Conservation (phyloP, 2,113 vertebrate species). For the Indicator indicator region DNA sequence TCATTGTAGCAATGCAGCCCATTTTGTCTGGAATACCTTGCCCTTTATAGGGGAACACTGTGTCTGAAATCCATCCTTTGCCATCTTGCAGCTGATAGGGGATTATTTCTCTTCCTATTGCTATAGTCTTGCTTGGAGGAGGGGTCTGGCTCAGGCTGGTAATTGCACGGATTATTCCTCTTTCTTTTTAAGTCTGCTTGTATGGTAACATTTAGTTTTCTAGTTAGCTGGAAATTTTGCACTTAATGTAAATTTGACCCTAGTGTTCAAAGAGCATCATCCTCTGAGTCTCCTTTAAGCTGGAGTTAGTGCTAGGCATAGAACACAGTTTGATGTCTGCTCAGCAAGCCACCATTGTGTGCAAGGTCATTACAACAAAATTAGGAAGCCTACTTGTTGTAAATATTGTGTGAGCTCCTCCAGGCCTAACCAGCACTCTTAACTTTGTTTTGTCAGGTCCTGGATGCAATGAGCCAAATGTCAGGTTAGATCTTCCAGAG, state of each 20-base stretch:
- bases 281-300: neutral
- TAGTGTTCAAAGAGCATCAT: neutral
- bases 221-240: neutral
- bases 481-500: neutral
- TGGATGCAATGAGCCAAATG: neutral
- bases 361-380: neutral
- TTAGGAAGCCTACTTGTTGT: neutral
- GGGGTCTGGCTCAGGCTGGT: neutral
- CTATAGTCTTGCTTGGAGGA: neutral
- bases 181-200: neutral
- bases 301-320: neutral
- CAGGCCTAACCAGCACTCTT: neutral
- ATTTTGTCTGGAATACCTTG: neutral
- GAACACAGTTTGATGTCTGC: neutral
- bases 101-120: neutral
- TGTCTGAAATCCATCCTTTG: neutral
- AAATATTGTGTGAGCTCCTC: neutral
- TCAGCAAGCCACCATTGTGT: neutral
- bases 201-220: neutral
- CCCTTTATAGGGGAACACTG: neutral
- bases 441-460: neutral
- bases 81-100: neutral
- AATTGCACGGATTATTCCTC: neutral
- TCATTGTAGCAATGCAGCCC: neutral
- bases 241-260: neutral